These are phyloP conservation scores for Mustela nigripes DNA, from an alignment of 2,113 vertebrate species.

Conservation along the genomic window DNA sequence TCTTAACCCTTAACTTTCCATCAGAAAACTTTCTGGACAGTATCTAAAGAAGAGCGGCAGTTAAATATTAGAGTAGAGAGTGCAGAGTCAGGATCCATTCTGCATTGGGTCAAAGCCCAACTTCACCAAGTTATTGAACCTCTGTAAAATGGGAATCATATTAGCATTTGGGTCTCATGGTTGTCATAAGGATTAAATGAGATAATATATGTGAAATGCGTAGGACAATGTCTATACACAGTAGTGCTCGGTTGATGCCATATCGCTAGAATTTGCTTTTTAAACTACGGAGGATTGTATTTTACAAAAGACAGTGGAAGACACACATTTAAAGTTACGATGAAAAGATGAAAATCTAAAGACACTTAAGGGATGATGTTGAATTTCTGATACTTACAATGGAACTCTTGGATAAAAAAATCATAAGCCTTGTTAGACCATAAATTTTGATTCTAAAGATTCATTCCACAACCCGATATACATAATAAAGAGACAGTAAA, in stretches of 20 bases:
- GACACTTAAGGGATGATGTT: neutral
- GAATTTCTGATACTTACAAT: neutral
- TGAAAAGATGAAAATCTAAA: neutral
- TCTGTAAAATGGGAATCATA: neutral
- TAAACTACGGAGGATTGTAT: neutral
- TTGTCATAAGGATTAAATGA: neutral
- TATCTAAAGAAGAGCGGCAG: neutral
- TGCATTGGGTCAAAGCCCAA: neutral
- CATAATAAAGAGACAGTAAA: neutral
- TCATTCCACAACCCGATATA: neutral
- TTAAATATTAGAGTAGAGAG: neutral
- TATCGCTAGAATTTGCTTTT: neutral
- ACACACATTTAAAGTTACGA: neutral
- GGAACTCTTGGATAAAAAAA: neutral
- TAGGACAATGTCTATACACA: neutral
- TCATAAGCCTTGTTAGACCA: neutral
- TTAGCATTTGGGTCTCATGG: neutral
- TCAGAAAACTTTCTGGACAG: neutral
- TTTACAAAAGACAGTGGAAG: neutral
- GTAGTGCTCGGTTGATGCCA: neutral
- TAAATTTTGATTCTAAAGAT: neutral
- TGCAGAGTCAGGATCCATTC: neutral
- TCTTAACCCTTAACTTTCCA: conserved; percentile 25
- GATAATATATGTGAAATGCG: neutral
- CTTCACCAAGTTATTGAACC: neutral